Evolutionary conservation across 2,797 vertebrate genomes (phyloP), one percentile per base, ranked within the genome.

Genomic region (Xiphorhynchus erythropygius): DNA sequence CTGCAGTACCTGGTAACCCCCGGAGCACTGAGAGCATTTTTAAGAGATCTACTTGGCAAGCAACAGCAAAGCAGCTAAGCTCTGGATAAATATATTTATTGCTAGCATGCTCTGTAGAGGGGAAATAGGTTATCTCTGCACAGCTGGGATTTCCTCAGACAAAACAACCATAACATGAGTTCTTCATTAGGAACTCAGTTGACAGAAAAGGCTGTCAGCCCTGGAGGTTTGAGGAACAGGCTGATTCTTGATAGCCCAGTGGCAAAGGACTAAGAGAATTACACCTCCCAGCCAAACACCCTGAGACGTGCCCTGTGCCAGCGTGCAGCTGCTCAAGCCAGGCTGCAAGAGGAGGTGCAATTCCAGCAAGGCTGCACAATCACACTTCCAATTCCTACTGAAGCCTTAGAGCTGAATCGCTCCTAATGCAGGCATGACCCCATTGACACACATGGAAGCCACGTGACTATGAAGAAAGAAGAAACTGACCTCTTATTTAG

Each of bases 41-140:
- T 84, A 47, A 42, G 56, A 93, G 86, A 83, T 13, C 60, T 68
- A 50, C 35, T 84, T 89, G 59, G 60, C 71, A 86, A 94, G 82
- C 67, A 94, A 75, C 15, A 89, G 56, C n/a, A 90, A 93, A 89
- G 74, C 70, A 96, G 70, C 52, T 94, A 93, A 96, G 73, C 79
- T 92, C 76, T 84, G 60, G 80, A 79, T 91, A 96, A 88, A 89
- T 53, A 53, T 37, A 62, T 76, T 67, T 83, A 92, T 71, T 69
- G 44, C 64, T 52, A 90, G 73, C 47, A 74, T 1, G 13, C 35
- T 83, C 33, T 91, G 80, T 6, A 27, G 44, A 93, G 63, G 53
- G 62, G 46, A 90, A 92, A 89, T 41, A 80, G 75, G 65, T 87
- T 94, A 86, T 90, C 87, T 59, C 79, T 59, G 27, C 67, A 67